Conservation (phyloP, 2,113 vertebrate species). For the Blennius ocellaris region DNA sequence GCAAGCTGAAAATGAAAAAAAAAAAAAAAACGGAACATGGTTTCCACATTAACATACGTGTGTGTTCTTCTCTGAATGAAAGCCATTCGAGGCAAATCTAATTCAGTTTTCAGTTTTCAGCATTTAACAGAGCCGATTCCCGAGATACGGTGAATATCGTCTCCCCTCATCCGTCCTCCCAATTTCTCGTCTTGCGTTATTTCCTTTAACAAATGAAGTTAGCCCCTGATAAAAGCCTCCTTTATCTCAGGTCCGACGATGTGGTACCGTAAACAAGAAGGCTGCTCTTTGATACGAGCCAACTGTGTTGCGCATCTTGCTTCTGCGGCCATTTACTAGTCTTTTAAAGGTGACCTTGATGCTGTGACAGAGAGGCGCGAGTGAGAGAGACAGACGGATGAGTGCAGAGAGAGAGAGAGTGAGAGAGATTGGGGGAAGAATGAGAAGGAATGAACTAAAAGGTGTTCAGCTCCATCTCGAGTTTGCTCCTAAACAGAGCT, state of each 20-base stretch:
- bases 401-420: not conserved
- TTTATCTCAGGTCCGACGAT: not conserved
- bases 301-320: slow-evolving; percentile 1
- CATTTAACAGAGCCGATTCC: not conserved
- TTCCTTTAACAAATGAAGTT: not conserved
- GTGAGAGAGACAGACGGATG: not conserved
- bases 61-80: not conserved
- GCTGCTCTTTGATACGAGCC: not conserved
- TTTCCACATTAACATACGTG: not conserved
- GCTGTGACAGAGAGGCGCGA: slow-evolving; percentile 4
- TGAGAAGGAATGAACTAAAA: not conserved
- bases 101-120: not conserved
- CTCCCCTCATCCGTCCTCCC: not conserved
- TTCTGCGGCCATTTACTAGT: slow-evolving; percentile 9
- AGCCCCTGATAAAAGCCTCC: not conserved
- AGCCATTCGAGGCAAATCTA: not conserved
- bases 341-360: slow-evolving; percentile 34
- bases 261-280: not conserved
- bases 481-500: not conserved
- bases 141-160: not conserved
- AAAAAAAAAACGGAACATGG: not conserved
- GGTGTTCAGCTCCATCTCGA: not conserved
- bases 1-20: not conserved
- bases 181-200: not conserved
- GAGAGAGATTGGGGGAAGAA: not conserved